Base-by-base conservation (phyloP, 2,797 vertebrate genomes). In the Simalia tracyae region DNA sequence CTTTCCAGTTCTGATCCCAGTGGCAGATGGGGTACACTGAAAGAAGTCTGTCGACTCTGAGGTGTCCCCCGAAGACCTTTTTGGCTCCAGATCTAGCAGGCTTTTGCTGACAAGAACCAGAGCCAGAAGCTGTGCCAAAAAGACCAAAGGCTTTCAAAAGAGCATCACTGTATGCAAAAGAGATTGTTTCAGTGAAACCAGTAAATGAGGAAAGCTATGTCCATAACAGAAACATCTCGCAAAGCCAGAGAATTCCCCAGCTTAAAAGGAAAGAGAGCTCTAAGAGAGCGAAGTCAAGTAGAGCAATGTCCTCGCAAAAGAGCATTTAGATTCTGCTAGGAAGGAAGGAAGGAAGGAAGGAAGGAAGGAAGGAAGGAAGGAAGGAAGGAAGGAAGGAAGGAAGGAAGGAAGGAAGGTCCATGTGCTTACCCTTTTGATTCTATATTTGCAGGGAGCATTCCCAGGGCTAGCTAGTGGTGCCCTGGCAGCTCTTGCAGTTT, bases 261-360 rank as follows among this genome's bases (percentile, higher is more conserved):
- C 61, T 92, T 92, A 5, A 3, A 4, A 42, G 42, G 87, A 76
- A 95, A 95, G 87, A 91, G 84, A 57, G 76, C 72, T 88, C 92
- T 88, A 92, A 95, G 91, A 0, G 0, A 94, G 56, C 0, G 0
- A 1, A 24, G 89, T 92, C 61, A 93, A 95, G 94, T 72, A 96
- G 93, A 66, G 89, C 72, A 93, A 90, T 76, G 95, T 36, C 95
- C 96, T 94, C 94, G 93, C 92, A 93, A 86, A 84, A 94, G 72
- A 96, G 89, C 93, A 95, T 94, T 96, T 95, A 96, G 94, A 96
- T 96, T 97, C 94, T 91, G 94, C 92, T 95, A 97, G 36, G 36
- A 64, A 84, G 42, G 10, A 54, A 54, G 5, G 50, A 54, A 8
- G 50, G 50, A 54, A 6, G 46, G 46, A 50, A 24, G 24, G 24